Evolutionary conservation across 2,888 invertebrate species (phyloP).

Genomic region (Lasiommata megera): DNA sequence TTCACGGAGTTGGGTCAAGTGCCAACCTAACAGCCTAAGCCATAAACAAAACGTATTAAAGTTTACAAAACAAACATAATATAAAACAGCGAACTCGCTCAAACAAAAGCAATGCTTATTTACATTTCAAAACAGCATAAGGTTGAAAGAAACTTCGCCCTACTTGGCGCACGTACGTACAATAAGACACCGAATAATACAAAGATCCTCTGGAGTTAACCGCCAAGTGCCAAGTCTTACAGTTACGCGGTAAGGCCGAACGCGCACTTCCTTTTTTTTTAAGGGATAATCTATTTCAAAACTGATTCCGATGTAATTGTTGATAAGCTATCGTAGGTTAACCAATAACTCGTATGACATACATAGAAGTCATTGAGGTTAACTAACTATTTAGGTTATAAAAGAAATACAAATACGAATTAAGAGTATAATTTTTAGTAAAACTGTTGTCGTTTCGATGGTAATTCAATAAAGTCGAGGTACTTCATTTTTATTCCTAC

Average conservation of each 20-base stretch:
- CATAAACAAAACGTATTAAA: not conserved
- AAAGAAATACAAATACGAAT: too few relatives aligned
- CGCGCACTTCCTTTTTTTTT: not conserved
- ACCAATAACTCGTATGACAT: too few relatives aligned
- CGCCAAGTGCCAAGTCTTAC: slow-evolving; percentile 27
- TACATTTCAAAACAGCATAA: slow-evolving; percentile 33
- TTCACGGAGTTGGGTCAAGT: too few relatives aligned
- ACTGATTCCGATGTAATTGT: too few relatives aligned
- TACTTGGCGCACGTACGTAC: slow-evolving; percentile 29
- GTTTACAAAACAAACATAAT: slow-evolving; percentile 6
- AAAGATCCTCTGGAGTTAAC: slow-evolving; percentile 30
- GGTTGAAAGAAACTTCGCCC: slow-evolving; percentile 30
- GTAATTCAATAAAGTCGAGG: too few relatives aligned
- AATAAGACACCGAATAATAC: slow-evolving; percentile 31
- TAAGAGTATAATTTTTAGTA: too few relatives aligned
- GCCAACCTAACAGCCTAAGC: not conserved
- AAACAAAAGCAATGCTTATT: slow-evolving; percentile 22
- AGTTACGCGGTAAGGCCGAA: slow-evolving; percentile 11
- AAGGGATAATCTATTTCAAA: not conserved
- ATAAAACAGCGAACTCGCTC: slow-evolving; percentile 16
- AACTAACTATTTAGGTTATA: too few relatives aligned
- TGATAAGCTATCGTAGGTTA: too few relatives aligned
- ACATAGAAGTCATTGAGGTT: too few relatives aligned
- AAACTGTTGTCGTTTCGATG: too few relatives aligned
- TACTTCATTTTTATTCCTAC: too few relatives aligned